Evolutionary conservation across 2,113 vertebrate genomes (phyloP).

Genomic region (Sus scrofa): T2T-Sscrofa CM000816.6:27608001-27608500

Average conservation of each 20-base stretch:
- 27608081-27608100: background rate
- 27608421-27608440: background rate
- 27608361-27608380: background rate
- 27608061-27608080: background rate
- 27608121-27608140: background rate
- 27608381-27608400: background rate
- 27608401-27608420: background rate
- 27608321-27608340: background rate
- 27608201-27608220: background rate
- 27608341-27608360: background rate
- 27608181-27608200: background rate
- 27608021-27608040: background rate
- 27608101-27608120: background rate
- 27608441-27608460: background rate
- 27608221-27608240: background rate
- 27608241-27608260: background rate
- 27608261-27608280: background rate
- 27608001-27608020: background rate
- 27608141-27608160: background rate
- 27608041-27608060: background rate
- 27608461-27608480: background rate
- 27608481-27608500: background rate
- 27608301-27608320: background rate
- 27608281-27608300: slow-evolving; percentile 20
- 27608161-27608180: background rate